Conservation (phyloP, 2,888 invertebrate genomes). For the Oxycera nigricornis region DNA sequence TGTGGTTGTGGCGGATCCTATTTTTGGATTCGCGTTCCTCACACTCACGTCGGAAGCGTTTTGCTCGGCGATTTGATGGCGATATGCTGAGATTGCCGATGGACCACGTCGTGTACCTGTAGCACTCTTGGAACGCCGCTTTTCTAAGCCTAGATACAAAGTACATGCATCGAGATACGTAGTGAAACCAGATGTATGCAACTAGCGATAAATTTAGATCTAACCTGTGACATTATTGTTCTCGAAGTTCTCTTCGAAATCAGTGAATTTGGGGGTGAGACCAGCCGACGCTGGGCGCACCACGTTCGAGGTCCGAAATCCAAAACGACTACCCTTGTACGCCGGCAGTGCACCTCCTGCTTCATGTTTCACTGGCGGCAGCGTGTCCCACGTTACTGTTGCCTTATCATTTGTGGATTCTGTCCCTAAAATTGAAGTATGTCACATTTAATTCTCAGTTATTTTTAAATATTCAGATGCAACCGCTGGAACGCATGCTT, state of each 20-base stretch:
- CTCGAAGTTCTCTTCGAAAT: constrained; percentile 64
- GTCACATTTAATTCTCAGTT: background rate
- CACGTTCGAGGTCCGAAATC: constrained; percentile 70
- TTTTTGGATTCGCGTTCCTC: constrained; percentile 54
- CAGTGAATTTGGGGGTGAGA: constrained; percentile 73
- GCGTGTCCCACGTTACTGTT: constrained; percentile 45
- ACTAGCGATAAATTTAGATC: constrained; percentile 43
- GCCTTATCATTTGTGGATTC: constrained; percentile 48
- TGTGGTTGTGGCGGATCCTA: constrained; percentile 53
- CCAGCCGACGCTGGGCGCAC: constrained; percentile 64
- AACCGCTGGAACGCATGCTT: background rate
- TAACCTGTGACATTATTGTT: constrained; percentile 65
- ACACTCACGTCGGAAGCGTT: background rate
- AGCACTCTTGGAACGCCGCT: constrained; percentile 62
- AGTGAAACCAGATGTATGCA: background rate
- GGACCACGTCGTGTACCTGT: constrained; percentile 52
- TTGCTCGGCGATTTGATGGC: constrained; percentile 50
- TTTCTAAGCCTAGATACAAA: constrained; percentile 50
- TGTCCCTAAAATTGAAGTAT: constrained; percentile 54
- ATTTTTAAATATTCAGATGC: constrained; percentile 5
- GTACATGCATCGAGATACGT: background rate
- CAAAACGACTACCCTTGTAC: constrained; percentile 78
- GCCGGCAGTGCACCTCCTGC: constrained; percentile 61
- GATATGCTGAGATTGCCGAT: constrained; percentile 44
- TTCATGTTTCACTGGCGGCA: constrained; percentile 57